A percentile compares a stretch with the other conserved stretches of the same genome.
Conservation (phyloP, 2,888 invertebrate genomes). For the Drosophila atripex region DNA sequence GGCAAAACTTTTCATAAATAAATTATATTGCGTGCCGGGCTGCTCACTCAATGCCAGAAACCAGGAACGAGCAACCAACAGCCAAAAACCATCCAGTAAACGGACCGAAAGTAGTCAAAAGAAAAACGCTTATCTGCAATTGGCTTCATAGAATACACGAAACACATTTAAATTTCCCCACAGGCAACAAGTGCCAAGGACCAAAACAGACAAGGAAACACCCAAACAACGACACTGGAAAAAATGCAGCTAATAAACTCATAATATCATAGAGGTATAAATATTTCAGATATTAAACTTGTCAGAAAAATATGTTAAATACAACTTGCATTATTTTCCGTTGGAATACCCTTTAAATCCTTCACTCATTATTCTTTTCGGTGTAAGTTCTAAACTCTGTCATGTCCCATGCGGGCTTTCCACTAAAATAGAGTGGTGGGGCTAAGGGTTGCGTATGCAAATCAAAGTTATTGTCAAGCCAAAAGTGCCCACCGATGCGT, state of each 20-base stretch:
- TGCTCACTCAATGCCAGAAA: constrained; percentile 30
- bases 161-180: constrained; percentile 73
- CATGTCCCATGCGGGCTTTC: constrained; percentile 47
- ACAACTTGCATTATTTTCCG: no score
- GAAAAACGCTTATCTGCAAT: constrained; percentile 75
- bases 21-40: constrained; percentile 33
- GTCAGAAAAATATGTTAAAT: no score
- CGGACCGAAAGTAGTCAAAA: constrained; percentile 37
- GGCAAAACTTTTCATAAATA: constrained; percentile 60
- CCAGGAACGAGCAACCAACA: not conserved
- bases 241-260: not conserved
- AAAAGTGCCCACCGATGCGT: constrained; percentile 76
- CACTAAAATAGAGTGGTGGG: no score
- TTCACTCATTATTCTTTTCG: not conserved
- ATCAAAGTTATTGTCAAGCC: constrained; percentile 77
- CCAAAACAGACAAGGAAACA: not conserved
- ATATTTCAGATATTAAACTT: no score
- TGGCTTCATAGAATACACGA: constrained; percentile 70
- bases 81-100: constrained; percentile 18
- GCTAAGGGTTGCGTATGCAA: constrained; percentile 58
- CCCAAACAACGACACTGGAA: not conserved
- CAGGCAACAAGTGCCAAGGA: constrained; percentile 69
- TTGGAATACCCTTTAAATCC: not conserved
- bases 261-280: not conserved
- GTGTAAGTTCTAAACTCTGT: constrained; percentile 41